Evolutionary conservation across 1,140 invertebrate genomes (phyloP).

Genomic region (Meloidogyne chitwoodi): DNA sequence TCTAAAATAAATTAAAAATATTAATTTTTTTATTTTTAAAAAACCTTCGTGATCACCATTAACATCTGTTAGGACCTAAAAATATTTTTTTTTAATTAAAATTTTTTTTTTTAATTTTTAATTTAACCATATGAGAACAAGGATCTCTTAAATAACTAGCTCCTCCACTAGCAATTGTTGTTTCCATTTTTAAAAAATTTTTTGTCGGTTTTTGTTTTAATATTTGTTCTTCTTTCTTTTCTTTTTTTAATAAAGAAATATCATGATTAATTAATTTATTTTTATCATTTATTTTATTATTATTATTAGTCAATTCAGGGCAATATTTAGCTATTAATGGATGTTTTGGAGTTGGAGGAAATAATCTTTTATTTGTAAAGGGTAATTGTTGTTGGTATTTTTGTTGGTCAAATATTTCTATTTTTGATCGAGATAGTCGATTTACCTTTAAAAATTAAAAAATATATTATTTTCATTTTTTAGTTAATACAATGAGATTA

Average conservation of each 20-base stretch:
- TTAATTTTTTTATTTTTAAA: too few relatives aligned
- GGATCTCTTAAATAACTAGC: slow-evolving; percentile 12
- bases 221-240: background rate
- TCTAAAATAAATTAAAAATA: background rate
- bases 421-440: background rate
- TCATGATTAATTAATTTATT: too few relatives aligned
- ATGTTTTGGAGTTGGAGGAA: background rate
- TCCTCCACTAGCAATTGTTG: slow-evolving; percentile 3
- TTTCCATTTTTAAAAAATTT: slow-evolving; percentile 21
- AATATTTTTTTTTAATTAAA: background rate
- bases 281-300: background rate
- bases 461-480: too few relatives aligned
- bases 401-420: slow-evolving; percentile 11
- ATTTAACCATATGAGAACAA: background rate
- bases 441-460: slow-evolving; percentile 11
- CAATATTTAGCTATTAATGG: slow-evolving; percentile 8
- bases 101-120: background rate
- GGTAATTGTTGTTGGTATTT: background rate
- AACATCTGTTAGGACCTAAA: background rate
- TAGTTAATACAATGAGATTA: too few relatives aligned
- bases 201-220: background rate
- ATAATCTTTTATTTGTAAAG: background rate
- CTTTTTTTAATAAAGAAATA: too few relatives aligned
- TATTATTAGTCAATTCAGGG: background rate
- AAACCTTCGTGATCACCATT: slow-evolving; percentile 19